These are phyloP conservation scores for Synodontis membranacea DNA, from an alignment of 2,113 vertebrate species.

Conservation along the genomic window DNA sequence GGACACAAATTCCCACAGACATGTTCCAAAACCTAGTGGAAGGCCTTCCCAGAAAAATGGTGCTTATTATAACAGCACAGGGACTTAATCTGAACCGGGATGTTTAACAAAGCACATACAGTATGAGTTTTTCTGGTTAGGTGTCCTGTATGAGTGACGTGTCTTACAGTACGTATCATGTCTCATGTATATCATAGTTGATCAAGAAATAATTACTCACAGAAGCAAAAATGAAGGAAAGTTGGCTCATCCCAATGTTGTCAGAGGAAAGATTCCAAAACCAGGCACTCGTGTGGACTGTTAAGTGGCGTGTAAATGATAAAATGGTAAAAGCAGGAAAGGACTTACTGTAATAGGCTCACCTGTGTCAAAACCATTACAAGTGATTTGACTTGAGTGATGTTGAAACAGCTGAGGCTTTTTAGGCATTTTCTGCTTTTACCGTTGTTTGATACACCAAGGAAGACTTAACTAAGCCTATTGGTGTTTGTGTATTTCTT, in stretches of 20 bases:
- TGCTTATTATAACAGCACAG: no score
- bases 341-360: background rate
- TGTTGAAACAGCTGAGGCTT: background rate
- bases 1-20: no score
- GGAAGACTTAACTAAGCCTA: no score
- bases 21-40: no score
- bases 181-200: no score
- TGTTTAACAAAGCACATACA: no score
- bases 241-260: background rate
- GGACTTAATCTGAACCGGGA: no score
- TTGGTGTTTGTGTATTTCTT: no score
- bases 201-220: background rate
- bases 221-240: background rate
- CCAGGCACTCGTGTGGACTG: background rate
- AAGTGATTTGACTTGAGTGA: background rate
- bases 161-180: no score
- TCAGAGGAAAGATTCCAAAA: background rate
- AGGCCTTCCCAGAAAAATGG: no score
- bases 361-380: background rate
- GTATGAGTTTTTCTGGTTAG: no score
- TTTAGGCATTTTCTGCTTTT: background rate
- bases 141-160: no score
- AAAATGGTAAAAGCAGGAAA: background rate
- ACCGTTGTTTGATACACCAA: background rate
- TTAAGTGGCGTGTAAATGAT: background rate